Percentiles rank a stretch among this genome's conserved stretches.
phyloP scores from a whole-genome alignment of 1,140 invertebrate genomes.

The Anastrepha ludens region DNA sequence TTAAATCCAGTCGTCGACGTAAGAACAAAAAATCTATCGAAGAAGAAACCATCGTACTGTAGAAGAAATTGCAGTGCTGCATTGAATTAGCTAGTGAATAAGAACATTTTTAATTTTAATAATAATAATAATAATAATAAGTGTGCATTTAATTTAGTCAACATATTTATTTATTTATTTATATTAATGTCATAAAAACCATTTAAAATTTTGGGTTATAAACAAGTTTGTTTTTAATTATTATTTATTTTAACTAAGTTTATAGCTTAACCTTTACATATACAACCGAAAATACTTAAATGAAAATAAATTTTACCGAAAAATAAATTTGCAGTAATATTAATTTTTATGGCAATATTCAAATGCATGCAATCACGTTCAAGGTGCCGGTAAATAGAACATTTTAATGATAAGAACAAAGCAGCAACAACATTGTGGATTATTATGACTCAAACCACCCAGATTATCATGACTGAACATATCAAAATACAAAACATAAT shows the following conservation, averaged over 20 bases:
- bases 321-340: too few species aligned
- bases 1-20: slow-evolving; percentile 83
- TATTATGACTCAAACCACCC: too few species aligned
- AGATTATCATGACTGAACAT: too few species aligned
- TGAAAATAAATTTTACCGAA: too few species aligned
- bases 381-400: too few species aligned
- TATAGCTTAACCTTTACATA: background rate
- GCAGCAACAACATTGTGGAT: too few species aligned
- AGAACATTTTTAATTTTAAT: background rate
- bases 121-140: background rate
- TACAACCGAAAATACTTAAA: too few species aligned
- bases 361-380: too few species aligned
- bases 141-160: background rate
- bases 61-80: slow-evolving; percentile 15
- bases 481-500: too few species aligned
- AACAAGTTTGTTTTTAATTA: background rate
- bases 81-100: background rate
- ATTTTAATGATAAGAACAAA: too few species aligned
- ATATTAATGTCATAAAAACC: background rate
- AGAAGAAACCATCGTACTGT: slow-evolving; percentile 65
- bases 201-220: background rate
- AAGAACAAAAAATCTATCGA: slow-evolving; percentile 80
- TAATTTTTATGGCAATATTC: too few species aligned
- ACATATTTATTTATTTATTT: slow-evolving; percentile 37
- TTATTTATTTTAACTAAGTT: slow-evolving; percentile 20